Evolutionary conservation across 2,888 invertebrate species (phyloP).

Genomic region (Diogma glabrata): DNA sequence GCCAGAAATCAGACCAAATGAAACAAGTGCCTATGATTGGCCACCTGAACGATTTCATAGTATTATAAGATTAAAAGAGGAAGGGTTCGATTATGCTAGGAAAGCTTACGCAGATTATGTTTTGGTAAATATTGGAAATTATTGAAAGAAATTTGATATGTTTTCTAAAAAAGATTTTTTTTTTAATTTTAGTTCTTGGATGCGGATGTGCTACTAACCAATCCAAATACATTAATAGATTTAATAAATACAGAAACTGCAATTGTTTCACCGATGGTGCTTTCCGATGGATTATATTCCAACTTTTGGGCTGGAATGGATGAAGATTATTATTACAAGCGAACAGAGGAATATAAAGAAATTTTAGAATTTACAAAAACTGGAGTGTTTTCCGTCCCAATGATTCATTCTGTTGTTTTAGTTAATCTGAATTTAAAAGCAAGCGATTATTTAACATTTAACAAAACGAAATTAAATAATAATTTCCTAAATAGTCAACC

Average conservation of each 20-base stretch:
- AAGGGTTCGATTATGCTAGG: constrained; percentile 58
- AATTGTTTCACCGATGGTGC: constrained; percentile 74
- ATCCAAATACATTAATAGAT: constrained; percentile 47
- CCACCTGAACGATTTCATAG: constrained; percentile 59
- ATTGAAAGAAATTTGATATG: background rate
- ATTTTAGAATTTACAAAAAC: constrained; percentile 55
- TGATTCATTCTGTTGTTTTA: constrained; percentile 83
- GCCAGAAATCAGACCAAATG: constrained; percentile 40
- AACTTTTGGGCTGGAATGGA: constrained; percentile 96
- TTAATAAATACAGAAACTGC: constrained; percentile 50
- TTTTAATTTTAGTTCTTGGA: constrained; percentile 75
- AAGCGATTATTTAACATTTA: constrained; percentile 62
- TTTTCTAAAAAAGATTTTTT: constrained; percentile 20
- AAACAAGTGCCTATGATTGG: constrained; percentile 62
- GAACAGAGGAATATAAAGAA: constrained; percentile 74
- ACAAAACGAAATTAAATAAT: constrained; percentile 28
- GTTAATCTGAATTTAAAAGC: constrained; percentile 51
- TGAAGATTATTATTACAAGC: constrained; percentile 64
- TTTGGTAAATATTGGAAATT: constrained; percentile 49
- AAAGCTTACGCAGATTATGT: constrained; percentile 80
- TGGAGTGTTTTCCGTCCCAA: constrained; percentile 77
- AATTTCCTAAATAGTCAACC: constrained; percentile 37
- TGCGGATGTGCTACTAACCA: constrained; percentile 70
- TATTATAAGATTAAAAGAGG: constrained; percentile 67
- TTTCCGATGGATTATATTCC: constrained; percentile 77